A percentile compares a stretch with the other conserved stretches of the same genome.
Conservation (phyloP, 2,113 vertebrate species). For the Rhineura floridana region DNA sequence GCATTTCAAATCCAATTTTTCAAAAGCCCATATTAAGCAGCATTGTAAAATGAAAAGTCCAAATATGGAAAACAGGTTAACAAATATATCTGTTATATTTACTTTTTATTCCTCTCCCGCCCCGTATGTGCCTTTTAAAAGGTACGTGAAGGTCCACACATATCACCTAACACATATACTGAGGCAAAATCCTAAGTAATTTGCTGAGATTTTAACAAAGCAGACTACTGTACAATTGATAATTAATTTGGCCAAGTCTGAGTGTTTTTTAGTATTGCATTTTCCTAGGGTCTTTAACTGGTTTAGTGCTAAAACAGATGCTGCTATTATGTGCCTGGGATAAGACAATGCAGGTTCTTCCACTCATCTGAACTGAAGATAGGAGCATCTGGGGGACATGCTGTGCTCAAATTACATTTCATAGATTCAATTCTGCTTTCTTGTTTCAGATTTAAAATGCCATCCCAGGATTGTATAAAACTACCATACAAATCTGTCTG, state of each 20-base stretch:
- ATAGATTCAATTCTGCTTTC: not conserved
- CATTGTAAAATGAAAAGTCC: not conserved
- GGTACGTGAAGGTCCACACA: not conserved
- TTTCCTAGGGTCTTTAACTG: not conserved
- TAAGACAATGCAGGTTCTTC: not conserved
- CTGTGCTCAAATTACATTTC: not conserved
- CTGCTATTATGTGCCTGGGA: not conserved
- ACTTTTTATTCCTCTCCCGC: too few relatives aligned
- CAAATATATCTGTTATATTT: not conserved
- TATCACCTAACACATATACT: not conserved
- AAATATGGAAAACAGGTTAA: not conserved
- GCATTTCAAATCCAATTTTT: constrained; percentile 23
- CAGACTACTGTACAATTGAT: not conserved
- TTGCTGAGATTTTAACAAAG: not conserved
- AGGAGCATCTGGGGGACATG: not conserved
- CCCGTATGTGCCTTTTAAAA: not conserved
- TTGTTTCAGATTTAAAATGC: not conserved
- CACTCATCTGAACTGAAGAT: not conserved
- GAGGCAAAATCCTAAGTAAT: not conserved
- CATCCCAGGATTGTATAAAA: not conserved
- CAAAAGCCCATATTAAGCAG: not conserved
- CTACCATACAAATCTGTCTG: not conserved
- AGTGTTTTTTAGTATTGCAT: not conserved
- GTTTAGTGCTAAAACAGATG: not conserved
- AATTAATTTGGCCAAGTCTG: not conserved